Base-by-base conservation (phyloP, 2,797 vertebrate species). In the Erithacus rubecula region DNA sequence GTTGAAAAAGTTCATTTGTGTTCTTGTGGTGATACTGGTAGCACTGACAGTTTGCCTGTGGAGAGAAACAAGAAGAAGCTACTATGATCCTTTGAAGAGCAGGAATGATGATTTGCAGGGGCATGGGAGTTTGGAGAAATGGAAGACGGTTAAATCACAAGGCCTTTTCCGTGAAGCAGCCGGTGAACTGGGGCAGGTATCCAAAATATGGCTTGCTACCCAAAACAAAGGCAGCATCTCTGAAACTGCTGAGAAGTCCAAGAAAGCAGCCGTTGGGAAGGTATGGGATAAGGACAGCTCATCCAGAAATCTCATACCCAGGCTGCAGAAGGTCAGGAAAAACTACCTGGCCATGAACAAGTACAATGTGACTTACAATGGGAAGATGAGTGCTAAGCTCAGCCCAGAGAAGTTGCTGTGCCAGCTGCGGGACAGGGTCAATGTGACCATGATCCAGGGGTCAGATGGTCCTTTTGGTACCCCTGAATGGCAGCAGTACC, bases 211-310 rank as follows among this genome's bases (percentile, higher is more conserved):
- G 79, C 41, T 67, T 47, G 29, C 18, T 49, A 56, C 59, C 43
- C 58, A 60, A 30, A 74, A 53, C 21, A 85, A 82, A 82, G 58
- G 43, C 75, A 60, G 37, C 64, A 32, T 6, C 15, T 79, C 79
- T 72, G 75, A 10, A 89, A 47, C 43, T 76, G 81, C 87, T 3
- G 76, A 69, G 29, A 97, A 97, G 41, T 36, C 49, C 59, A 87
- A 87, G 79, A 96, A 94, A 72, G 46, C 52, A 65, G 30, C 63
- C 27, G 6, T 65, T 39, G 32, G 97, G 80, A 97, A 95, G n/a
- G 97, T 98, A 58, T 98, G 98, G 98, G 94, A 98, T 91, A 97
- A 98, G 71, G 87, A 98, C 85, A 98, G 97, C 94, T 97, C 97
- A 69, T 98, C 98, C 51, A 97, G 90, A 91, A 97, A 98, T 62